Percentiles rank a stretch among this genome's conserved stretches.
Evolutionary conservation across 2,888 invertebrate genomes (phyloP).

Genomic region (Eupithecia centaureata): DNA sequence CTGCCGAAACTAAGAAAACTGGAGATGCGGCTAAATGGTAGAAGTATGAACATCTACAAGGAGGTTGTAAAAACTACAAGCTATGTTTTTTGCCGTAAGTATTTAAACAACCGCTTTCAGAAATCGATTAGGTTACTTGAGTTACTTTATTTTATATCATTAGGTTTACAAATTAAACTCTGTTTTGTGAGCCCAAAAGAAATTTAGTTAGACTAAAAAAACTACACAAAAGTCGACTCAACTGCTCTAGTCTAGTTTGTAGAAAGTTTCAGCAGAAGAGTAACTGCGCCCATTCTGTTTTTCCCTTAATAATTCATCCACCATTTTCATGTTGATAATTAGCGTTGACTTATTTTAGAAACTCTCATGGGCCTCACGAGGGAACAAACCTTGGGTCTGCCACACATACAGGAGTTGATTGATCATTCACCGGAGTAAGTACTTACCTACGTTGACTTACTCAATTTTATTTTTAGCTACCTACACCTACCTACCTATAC

Average conservation of each 20-base stretch:
- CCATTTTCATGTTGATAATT: too few species aligned
- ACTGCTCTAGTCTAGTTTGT: too few species aligned
- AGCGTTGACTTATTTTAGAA: constrained; percentile 55
- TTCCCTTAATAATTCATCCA: too few species aligned
- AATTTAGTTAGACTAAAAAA: too few species aligned
- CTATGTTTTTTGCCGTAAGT: constrained; percentile 70
- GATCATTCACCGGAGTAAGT: constrained; percentile 55
- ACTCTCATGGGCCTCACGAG: constrained; percentile 68
- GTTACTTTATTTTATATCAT: too few species aligned
- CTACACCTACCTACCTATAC: too few species aligned
- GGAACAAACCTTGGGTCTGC: constrained; percentile 60
- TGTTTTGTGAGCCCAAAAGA: too few species aligned
- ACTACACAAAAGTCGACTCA: too few species aligned
- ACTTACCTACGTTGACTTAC: background rate
- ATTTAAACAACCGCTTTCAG: background rate
- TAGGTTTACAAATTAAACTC: too few species aligned
- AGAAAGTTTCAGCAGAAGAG: too few species aligned
- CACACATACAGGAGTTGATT: constrained; percentile 59
- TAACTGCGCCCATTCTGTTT: too few species aligned
- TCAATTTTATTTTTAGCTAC: background rate
- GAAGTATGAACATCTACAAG: constrained; percentile 56
- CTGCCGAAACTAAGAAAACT: constrained; percentile 47
- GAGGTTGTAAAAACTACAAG: constrained; percentile 63
- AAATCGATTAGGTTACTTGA: background rate
- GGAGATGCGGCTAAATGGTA: constrained; percentile 24